Evolutionary conservation across 2,888 invertebrate species (phyloP).

Genomic region (Drosophila subquinaria): DNA sequence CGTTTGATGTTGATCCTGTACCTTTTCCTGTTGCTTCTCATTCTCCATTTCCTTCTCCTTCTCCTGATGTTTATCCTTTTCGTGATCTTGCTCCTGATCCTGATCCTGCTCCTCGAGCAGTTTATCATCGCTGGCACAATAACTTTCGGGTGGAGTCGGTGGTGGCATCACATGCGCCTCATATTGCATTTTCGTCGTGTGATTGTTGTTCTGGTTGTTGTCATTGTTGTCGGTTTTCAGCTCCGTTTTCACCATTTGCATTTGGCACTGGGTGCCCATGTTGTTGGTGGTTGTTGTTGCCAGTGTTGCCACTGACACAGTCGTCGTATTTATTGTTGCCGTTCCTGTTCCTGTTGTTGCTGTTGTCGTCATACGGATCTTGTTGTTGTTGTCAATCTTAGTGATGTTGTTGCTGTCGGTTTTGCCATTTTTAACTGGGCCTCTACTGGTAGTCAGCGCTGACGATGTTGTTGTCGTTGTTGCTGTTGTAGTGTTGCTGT

Average conservation of each 20-base stretch:
- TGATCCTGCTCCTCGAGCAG: conserved; percentile 73
- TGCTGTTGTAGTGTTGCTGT: conserved; percentile 62
- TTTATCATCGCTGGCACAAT: conserved; percentile 82
- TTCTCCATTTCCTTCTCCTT: conserved; percentile 3
- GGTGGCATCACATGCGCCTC: conserved; percentile 85
- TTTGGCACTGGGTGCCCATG: conserved; percentile 75
- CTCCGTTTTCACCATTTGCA: conserved; percentile 80
- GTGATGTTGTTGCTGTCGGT: conserved; percentile 72
- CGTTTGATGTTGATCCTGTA: conserved; percentile 59
- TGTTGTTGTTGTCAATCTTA: conserved; percentile 67
- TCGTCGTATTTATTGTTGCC: conserved; percentile 35
- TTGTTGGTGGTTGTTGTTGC: conserved; percentile 62
- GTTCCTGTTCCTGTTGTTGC: conserved; percentile 58
- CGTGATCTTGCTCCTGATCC: conserved; percentile 56
- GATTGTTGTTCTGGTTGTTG: background rate
- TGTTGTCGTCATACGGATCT: conserved; percentile 51
- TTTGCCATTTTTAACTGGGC: conserved; percentile 81
- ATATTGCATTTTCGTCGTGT: conserved; percentile 82
- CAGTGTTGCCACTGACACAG: conserved; percentile 56
- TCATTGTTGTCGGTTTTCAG: conserved; percentile 70
- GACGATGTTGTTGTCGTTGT: conserved; percentile 54
- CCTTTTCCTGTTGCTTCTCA: conserved; percentile 59
- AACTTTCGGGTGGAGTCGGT: conserved; percentile 83
- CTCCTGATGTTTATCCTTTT: background rate
- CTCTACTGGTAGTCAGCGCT: conserved; percentile 82